Conservation (phyloP, 2,888 invertebrate genomes). For the Troides aeacus region DNA sequence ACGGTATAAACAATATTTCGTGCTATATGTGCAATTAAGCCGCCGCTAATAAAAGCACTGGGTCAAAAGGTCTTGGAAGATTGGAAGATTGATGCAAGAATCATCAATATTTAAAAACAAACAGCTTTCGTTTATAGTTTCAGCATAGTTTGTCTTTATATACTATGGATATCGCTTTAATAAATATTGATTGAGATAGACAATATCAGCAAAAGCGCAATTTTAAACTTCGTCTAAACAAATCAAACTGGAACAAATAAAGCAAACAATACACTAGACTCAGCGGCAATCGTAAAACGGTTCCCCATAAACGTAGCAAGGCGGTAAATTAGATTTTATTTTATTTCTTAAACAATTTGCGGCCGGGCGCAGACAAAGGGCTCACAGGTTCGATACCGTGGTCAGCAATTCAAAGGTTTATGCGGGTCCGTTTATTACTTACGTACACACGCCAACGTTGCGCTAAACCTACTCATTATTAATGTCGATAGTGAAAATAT, state of each 20-base stretch:
- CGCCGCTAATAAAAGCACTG: too few species aligned
- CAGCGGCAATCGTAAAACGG: conserved; percentile 68
- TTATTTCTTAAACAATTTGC: conserved; percentile 79
- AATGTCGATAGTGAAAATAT: conserved; percentile 34
- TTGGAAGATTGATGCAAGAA: too few species aligned
- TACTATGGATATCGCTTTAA: too few species aligned
- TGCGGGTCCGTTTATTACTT: conserved; percentile 77
- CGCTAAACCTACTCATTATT: conserved; percentile 34
- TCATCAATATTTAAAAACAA: too few species aligned
- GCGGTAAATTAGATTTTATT: conserved; percentile 78
- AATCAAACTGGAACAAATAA: conserved; percentile 63
- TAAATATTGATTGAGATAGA: background rate
- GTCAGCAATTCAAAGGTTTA: conserved; percentile 79
- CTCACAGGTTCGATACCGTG: conserved; percentile 71
- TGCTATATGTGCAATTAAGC: too few species aligned
- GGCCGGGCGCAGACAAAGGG: conserved; percentile 73
- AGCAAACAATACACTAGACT: conserved; percentile 64
- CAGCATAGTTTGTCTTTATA: too few species aligned
- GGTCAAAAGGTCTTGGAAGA: too few species aligned
- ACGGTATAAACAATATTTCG: too few species aligned
- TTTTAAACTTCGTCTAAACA: conserved; percentile 47
- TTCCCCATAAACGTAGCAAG: conserved; percentile 73
- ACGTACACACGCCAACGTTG: conserved; percentile 53
- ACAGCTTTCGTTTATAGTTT: too few species aligned
- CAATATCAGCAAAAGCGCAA: conserved; percentile 7